Evolutionary conservation across 1,140 invertebrate species (phyloP).

Genomic region (Achatina immaculata): DNA sequence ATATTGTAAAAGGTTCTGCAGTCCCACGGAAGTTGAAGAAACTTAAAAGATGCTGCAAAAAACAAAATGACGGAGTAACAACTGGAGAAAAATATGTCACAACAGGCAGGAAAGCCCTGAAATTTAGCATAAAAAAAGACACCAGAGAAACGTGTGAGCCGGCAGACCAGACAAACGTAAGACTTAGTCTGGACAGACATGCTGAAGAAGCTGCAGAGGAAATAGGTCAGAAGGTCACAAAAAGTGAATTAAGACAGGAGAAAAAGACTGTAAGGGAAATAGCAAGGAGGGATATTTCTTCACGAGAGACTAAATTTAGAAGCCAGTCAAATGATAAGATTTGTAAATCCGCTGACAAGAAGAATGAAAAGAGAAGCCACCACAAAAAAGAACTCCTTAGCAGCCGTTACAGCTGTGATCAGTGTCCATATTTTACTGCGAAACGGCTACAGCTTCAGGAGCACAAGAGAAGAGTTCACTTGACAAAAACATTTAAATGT

Average conservation of each 20-base stretch:
- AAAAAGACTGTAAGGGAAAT: neutral
- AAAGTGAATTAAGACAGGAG: neutral
- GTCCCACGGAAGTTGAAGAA: neutral
- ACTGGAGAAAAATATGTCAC: neutral
- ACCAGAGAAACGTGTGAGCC: neutral
- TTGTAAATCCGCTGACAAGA: neutral
- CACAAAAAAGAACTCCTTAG: neutral
- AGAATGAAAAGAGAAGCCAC: neutral
- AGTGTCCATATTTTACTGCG: constrained; percentile 39
- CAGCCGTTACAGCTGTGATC: constrained; percentile 27
- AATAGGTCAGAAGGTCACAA: neutral
- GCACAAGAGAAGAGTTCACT: constrained; percentile 45
- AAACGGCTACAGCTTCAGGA: constrained; percentile 36
- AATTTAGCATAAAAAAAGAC: neutral
- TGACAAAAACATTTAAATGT: constrained; percentile 49
- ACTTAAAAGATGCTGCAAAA: neutral
- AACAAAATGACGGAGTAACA: neutral
- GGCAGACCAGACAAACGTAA: neutral
- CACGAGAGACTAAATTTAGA: neutral
- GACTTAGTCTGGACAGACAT: no score
- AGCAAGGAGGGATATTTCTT: neutral
- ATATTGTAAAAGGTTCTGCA: neutral
- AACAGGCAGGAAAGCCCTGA: neutral
- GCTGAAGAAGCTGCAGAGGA: no score
- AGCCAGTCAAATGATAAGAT: neutral